phyloP scores from a whole-genome alignment of 2,797 vertebrate species.

The Xiphorhynchus erythropygius region DNA sequence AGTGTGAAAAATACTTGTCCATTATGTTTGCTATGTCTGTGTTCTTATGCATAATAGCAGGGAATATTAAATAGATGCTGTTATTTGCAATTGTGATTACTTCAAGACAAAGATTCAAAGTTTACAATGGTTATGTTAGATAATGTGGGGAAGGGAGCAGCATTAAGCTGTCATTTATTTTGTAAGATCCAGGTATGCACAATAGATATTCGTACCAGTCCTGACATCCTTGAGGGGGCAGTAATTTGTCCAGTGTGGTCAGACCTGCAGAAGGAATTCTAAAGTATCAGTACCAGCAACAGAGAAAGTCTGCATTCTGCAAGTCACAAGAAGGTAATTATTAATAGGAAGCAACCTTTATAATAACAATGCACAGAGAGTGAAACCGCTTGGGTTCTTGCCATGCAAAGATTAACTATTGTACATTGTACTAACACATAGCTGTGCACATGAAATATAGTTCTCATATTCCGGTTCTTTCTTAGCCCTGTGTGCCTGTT shows the following conservation, averaged over 20 bases:
- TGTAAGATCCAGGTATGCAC: background rate
- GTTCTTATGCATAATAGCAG: background rate
- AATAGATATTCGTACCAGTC: background rate
- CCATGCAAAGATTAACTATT: background rate
- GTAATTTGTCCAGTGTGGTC: background rate
- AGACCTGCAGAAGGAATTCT: background rate
- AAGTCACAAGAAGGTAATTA: background rate
- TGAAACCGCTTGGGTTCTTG: background rate
- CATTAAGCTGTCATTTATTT: background rate
- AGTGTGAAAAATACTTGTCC: background rate
- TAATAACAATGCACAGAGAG: background rate
- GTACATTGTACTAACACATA: background rate
- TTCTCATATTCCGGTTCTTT: background rate
- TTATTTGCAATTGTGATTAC: background rate
- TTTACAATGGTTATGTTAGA: background rate
- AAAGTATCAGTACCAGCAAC: background rate
- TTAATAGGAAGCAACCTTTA: conserved; percentile 6
- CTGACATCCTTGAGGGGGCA: background rate
- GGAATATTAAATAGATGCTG: background rate
- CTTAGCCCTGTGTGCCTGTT: background rate
- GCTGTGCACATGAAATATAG: background rate
- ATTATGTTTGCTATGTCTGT: background rate
- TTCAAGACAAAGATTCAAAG: background rate
- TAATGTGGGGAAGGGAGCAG: background rate
- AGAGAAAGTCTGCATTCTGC: background rate